phyloP scores from a whole-genome alignment of 2,888 invertebrate species.

The Sphaeridia pumilis region DNA sequence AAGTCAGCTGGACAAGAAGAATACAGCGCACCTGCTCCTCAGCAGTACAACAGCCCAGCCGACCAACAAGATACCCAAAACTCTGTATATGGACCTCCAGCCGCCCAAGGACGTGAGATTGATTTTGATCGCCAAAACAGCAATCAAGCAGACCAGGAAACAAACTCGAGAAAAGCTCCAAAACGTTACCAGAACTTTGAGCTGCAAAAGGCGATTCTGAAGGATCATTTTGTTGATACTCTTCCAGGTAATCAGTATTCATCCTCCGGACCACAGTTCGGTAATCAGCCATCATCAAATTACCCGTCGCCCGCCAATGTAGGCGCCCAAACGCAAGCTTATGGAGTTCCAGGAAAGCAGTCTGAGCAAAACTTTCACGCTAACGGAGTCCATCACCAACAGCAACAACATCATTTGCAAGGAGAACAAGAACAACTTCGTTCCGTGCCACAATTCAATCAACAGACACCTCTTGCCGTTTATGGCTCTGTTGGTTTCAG shows the following conservation, averaged over 20 bases:
- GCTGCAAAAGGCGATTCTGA: slow-evolving; percentile 32
- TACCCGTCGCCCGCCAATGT: not conserved
- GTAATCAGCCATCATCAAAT: not conserved
- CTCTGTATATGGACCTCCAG: not conserved
- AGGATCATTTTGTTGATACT: slow-evolving; percentile 29
- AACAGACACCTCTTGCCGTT: too few relatives aligned
- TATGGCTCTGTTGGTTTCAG: too few relatives aligned
- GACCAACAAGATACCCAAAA: not conserved
- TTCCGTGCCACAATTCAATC: not conserved
- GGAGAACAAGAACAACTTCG: not conserved
- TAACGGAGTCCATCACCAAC: too few relatives aligned
- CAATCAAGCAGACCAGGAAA: not conserved
- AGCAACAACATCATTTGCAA: too few relatives aligned
- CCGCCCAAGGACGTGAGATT: not conserved
- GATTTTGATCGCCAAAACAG: not conserved
- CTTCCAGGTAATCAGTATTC: too few relatives aligned
- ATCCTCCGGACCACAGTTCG: too few relatives aligned
- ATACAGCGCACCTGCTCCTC: too few relatives aligned
- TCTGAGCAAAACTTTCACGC: too few relatives aligned
- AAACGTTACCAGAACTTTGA: slow-evolving; percentile 16
- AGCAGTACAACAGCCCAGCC: not conserved
- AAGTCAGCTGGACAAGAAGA: too few relatives aligned
- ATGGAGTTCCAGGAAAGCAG: not conserved
- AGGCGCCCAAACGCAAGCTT: not conserved
- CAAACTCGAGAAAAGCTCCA: not conserved